Conservation (phyloP, 1,140 invertebrate genomes). For the Trichogramma pretiosum region DNA sequence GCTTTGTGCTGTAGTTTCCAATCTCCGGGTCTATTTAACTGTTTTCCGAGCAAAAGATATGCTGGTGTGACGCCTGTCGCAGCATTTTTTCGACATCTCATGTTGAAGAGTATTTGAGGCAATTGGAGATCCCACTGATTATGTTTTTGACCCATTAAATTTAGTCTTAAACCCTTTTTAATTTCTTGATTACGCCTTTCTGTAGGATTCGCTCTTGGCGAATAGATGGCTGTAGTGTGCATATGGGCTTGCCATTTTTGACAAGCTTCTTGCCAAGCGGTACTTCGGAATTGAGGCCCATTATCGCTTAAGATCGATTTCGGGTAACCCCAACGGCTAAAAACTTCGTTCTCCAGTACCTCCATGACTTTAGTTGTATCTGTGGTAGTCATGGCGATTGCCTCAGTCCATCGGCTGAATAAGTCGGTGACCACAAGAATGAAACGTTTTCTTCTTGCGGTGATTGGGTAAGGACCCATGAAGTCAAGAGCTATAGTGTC, state of each 20-base stretch:
- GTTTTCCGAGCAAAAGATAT: conserved; percentile 17
- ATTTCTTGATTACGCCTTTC: no score
- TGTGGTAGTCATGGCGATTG: conserved; percentile 14
- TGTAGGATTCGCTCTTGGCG: no score
- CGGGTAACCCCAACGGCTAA: no score
- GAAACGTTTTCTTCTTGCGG: no score
- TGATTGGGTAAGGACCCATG: no score
- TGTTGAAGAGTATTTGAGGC: conserved; percentile 15
- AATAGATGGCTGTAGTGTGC: no score
- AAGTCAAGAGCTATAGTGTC: conserved; percentile 19
- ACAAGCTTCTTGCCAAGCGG: background rate
- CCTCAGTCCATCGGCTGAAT: conserved; percentile 23
- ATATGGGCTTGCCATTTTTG: no score
- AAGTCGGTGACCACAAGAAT: conserved; percentile 22
- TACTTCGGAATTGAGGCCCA: background rate
- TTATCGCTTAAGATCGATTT: background rate
- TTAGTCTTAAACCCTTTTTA: conserved; percentile 23
- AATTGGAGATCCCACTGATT: conserved; percentile 18
- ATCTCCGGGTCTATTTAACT: conserved; percentile 5
- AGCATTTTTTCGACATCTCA: conserved; percentile 19
- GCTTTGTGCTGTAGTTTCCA: background rate
- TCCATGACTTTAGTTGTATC: background rate
- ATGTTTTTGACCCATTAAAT: conserved; percentile 11
- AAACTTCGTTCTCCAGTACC: background rate
- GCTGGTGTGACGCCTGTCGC: conserved; percentile 20